Evolutionary conservation across 2,113 vertebrate species (phyloP).

Genomic region (Hemiscyllium ocellatum): DNA sequence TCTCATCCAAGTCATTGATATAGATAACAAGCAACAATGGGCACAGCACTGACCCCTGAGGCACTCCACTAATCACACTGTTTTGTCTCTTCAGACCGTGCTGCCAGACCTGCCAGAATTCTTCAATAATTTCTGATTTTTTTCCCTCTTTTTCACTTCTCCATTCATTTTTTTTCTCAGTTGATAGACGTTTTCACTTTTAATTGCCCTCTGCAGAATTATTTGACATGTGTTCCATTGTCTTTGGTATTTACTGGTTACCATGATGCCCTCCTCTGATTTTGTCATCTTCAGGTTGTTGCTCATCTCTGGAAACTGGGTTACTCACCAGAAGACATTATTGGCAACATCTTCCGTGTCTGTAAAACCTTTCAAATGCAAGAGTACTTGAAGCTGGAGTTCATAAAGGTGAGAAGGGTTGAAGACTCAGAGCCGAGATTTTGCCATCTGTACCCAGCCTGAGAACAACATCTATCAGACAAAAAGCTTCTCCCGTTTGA

Average conservation of each 20-base stretch:
- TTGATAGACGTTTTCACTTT: not conserved
- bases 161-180: not conserved
- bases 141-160: too few relatives aligned
- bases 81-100: too few relatives aligned
- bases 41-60: too few relatives aligned
- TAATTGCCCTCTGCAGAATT: not conserved
- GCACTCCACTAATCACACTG: too few relatives aligned
- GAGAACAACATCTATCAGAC: not conserved
- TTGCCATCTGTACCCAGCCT: not conserved
- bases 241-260: not conserved
- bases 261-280: not conserved
- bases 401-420: conserved; percentile 75
- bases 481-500: not conserved
- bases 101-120: too few relatives aligned
- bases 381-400: conserved; percentile 93
- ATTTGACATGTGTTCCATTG: not conserved
- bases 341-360: conserved; percentile 91
- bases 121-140: too few relatives aligned
- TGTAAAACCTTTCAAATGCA: conserved; percentile 93
- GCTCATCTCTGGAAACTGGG: conserved; percentile 92
- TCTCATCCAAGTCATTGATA: too few relatives aligned
- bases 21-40: too few relatives aligned
- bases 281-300: conserved; percentile 59
- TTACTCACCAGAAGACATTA: conserved; percentile 90
- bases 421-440: conserved; percentile 35